phyloP scores from a whole-genome alignment of 2,888 invertebrate species.

The Lutraria lutraria region DNA sequence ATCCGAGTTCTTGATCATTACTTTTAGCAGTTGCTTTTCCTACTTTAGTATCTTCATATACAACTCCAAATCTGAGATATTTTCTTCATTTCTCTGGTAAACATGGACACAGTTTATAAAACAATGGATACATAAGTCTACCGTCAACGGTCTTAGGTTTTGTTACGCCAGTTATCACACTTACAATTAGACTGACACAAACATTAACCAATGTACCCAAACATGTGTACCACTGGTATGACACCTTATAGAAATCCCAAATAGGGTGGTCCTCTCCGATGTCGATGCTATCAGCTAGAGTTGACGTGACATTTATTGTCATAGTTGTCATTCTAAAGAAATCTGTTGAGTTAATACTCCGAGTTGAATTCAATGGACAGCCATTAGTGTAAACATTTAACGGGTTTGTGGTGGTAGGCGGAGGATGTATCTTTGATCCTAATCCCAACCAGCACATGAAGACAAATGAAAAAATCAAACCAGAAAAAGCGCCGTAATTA shows the following conservation, averaged over 20 bases:
- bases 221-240: conserved; percentile 70
- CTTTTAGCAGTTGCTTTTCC: not conserved
- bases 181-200: conserved; percentile 58
- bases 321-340: not conserved
- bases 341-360: not conserved
- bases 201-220: conserved; percentile 59
- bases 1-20: not conserved
- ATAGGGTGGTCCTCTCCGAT: conserved; percentile 2
- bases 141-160: conserved; percentile 34
- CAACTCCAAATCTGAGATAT: conserved; percentile 47
- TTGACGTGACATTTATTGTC: not conserved
- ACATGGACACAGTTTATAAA: conserved; percentile 45
- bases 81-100: conserved; percentile 39
- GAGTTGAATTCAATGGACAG: not conserved
- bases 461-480: conserved; percentile 46
- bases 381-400: conserved; percentile 7
- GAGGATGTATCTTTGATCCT: conserved; percentile 28
- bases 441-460: conserved; percentile 57
- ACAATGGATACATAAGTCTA: conserved; percentile 47
- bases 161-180: conserved; percentile 63
- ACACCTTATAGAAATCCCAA: conserved; percentile 65
- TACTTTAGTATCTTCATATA: conserved; percentile 25
- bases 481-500: conserved; percentile 61
- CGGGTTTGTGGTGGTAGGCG: conserved; percentile 19
- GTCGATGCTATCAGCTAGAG: not conserved